Conservation (phyloP, 2,113 vertebrate species). For the Trinectes maculatus region DNA sequence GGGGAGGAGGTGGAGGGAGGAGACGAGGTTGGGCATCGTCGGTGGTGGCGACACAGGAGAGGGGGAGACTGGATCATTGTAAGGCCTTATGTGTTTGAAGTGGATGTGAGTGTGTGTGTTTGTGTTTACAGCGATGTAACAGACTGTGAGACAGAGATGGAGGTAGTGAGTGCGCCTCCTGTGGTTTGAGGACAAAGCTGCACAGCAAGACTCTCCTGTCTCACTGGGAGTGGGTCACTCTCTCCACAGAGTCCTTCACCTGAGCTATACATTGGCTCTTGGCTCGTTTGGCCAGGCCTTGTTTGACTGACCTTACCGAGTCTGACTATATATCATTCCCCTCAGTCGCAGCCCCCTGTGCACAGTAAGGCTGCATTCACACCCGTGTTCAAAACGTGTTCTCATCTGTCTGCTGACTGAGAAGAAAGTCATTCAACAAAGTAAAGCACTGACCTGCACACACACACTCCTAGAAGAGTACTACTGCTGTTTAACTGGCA, state of each 20-base stretch:
- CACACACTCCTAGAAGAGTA: too few relatives aligned
- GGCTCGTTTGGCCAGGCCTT: not conserved
- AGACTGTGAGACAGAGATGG: not conserved
- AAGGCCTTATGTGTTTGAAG: slow-evolving; percentile 46
- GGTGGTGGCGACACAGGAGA: slow-evolving; percentile 18
- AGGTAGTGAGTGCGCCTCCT: not conserved
- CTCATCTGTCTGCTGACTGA: too few relatives aligned
- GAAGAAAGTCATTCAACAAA: not conserved
- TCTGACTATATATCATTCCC: not conserved
- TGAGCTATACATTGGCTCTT: slow-evolving; percentile 1
- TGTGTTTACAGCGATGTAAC: slow-evolving; percentile 1
- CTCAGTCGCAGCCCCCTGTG: not conserved
- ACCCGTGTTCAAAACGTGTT: not conserved
- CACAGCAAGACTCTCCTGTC: slow-evolving; percentile 11
- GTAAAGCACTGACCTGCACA: too few relatives aligned
- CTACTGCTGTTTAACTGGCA: too few relatives aligned
- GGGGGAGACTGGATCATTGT: slow-evolving; percentile 33
- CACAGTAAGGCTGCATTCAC: not conserved
- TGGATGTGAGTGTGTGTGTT: slow-evolving; percentile 15
- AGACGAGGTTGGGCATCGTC: slow-evolving; percentile 45
- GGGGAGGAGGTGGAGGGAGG: slow-evolving; percentile 6
- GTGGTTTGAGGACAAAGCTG: slow-evolving; percentile 12
- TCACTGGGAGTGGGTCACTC: slow-evolving; percentile 11
- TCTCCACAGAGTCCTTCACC: slow-evolving; percentile 1
- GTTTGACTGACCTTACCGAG: slow-evolving; percentile 10